Evolutionary conservation across 2,888 invertebrate genomes (phyloP), one percentile per base, ranked within the genome.

Genomic region (Aelia acuminata): DNA sequence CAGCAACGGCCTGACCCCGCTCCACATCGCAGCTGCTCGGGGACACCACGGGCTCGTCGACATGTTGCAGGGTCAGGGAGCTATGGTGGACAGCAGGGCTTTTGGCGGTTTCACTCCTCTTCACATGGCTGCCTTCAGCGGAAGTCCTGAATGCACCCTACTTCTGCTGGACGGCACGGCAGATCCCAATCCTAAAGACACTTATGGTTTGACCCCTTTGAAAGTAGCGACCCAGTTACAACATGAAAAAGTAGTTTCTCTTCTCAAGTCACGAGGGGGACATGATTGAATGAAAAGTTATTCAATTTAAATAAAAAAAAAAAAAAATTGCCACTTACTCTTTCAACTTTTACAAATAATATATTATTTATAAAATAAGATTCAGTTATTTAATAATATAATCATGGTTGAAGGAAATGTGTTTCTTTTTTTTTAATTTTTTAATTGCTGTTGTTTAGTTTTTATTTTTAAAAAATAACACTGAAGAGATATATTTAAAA

Each of bases 181-280:
- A 1, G 80, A 80, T 47, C 80, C 80, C 3, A 80, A 80, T 15
- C 80, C 43, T n/a, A 80, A 47, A n/a, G 80, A 80, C 43, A 80
- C 43, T 39, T 80, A 80, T n/a, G 80, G 80, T n/a, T 47, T 80
- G n/a, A 80, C 80, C 43, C 80, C 80, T 80, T n/a, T 80, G 39
- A 80, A 80, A 80, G 80, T 80, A 47, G 80, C 80, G 3, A 43
- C 80, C 80, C 80, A 80, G 43, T 47, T 80, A 22, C 43, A 80
- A 15, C 80, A 80, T 47, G 80, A 80, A 39, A 47, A 80, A 80
- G 80, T 80, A 47, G 80, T 43, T 2, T 43, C 80, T n/a, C 80
- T 80, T 47, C 80, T 80, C 80, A 80, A 80, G n/a, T 80, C 43
- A 47, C 80, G 80, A 80, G 80, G 80, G 15, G 80, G 80, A 0